These are phyloP conservation scores for Eclectus roratus DNA, from an alignment of 2,113 vertebrate species.

Conservation along the genomic window DNA sequence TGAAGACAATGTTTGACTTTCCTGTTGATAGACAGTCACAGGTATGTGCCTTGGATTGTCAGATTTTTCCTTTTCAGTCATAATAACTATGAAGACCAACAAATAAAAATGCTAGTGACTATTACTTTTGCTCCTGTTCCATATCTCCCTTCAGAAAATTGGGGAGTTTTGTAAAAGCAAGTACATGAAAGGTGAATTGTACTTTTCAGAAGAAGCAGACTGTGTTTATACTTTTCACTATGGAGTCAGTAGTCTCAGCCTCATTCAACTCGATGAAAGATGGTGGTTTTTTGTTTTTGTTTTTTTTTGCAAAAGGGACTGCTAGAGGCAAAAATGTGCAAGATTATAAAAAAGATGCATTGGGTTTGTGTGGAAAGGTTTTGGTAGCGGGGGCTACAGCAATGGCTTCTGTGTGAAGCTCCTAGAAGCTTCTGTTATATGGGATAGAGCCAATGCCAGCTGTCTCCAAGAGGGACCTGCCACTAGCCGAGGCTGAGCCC, in stretches of 20 bases:
- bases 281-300: background rate
- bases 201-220: constrained; percentile 17
- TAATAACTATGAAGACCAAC: background rate
- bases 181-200: background rate
- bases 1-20: background rate
- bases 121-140: background rate
- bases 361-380: background rate
- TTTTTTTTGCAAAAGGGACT: constrained; percentile 1
- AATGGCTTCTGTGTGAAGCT: background rate
- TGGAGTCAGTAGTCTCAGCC: constrained; percentile 33
- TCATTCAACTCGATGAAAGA: constrained; percentile 3
- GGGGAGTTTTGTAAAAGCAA: background rate
- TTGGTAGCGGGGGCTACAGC: background rate
- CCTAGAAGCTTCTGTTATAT: background rate
- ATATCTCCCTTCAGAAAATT: background rate
- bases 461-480: fast-evolving
- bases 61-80: background rate
- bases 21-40: background rate
- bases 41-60: background rate
- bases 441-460: background rate
- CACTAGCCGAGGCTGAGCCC: background rate
- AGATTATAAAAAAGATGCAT: background rate
- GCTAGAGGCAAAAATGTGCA: constrained; percentile 13
- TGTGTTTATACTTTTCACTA: constrained; percentile 22
- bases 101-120: background rate